phyloP scores from a whole-genome alignment of 2,888 invertebrate genomes.

The Lithophane socia region DNA sequence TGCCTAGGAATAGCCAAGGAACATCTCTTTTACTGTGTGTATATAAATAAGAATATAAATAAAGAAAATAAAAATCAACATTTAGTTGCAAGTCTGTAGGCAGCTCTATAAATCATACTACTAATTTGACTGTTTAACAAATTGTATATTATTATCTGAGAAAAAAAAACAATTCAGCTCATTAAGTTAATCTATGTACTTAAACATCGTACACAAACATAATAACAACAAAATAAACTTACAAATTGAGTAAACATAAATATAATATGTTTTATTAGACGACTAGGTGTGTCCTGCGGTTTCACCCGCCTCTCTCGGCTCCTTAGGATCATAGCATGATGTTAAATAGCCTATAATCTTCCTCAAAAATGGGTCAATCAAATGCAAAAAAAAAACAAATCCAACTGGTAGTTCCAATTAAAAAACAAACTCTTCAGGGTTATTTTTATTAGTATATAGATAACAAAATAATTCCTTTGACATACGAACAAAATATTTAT shows the following conservation, averaged over 20 bases:
- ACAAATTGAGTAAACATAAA: neutral
- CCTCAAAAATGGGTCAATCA: neutral
- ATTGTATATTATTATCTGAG: no score
- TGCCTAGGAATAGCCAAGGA: neutral
- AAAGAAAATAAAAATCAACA: neutral
- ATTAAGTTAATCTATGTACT: neutral
- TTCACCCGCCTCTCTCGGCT: neutral
- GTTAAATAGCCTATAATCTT: neutral
- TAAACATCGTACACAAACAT: neutral
- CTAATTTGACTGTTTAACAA: no score
- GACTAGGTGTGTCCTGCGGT: neutral
- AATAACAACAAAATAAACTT: conserved; percentile 15
- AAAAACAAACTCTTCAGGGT: neutral
- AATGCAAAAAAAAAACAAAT: neutral
- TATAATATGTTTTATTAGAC: conserved; percentile 7
- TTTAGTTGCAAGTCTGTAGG: neutral
- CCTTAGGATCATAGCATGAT: neutral
- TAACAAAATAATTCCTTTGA: conserved; percentile 8
- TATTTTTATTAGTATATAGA: neutral
- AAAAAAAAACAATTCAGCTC: neutral
- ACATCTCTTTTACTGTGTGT: no score
- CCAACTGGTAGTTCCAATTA: neutral
- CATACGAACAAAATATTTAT: conserved; percentile 1
- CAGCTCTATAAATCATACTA: neutral
- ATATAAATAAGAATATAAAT: no score